phyloP scores from a whole-genome alignment of 2,113 vertebrate genomes.

The Albula goreensis region DNA sequence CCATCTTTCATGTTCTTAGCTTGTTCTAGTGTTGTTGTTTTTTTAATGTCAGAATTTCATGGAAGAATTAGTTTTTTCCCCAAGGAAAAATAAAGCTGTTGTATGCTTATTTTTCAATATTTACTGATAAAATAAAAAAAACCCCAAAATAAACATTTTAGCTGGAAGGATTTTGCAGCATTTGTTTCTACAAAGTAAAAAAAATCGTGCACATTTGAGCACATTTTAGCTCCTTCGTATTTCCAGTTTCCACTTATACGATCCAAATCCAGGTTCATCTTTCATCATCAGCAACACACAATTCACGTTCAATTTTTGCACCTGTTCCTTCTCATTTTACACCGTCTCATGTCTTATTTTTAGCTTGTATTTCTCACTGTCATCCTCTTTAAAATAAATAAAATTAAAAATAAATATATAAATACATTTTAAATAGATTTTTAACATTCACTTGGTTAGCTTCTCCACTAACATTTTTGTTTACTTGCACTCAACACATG shows the following conservation, averaged over 20 bases:
- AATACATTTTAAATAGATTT: conserved; percentile 30
- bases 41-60: not conserved
- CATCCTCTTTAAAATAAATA: conserved; percentile 33
- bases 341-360: not conserved
- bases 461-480: conserved; percentile 30
- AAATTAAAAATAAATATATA: conserved; percentile 23
- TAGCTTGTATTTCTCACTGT: not conserved
- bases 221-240: not conserved
- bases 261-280: not conserved
- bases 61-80: not conserved
- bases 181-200: conserved; percentile 33
- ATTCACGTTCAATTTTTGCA: not conserved
- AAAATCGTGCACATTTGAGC: not conserved
- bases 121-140: conserved; percentile 24
- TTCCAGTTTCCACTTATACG: not conserved
- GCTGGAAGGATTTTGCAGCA: conserved; percentile 45
- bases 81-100: not conserved
- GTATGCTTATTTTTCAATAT: not conserved
- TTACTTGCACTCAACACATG: conserved; percentile 9
- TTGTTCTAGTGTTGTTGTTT: not conserved
- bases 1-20: not conserved
- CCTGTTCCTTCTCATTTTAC: not conserved
- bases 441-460: conserved; percentile 57
- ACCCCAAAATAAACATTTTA: conserved; percentile 30
- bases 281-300: not conserved